Evolutionary conservation across 2,113 vertebrate species (phyloP).

Genomic region (Zosterops japonicus): DNA sequence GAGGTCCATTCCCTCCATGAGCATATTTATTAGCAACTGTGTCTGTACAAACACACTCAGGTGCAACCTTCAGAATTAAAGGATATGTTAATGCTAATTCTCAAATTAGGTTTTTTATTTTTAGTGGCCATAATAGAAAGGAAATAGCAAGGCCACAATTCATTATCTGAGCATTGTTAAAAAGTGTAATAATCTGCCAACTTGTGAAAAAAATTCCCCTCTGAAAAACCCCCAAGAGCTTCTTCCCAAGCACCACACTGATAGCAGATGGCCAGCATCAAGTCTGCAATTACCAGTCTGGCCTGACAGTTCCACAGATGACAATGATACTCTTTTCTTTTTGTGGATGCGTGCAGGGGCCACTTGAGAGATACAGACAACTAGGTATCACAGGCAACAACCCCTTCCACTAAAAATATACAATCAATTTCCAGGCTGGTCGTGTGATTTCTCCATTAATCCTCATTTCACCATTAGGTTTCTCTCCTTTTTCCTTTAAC

Average conservation of each 20-base stretch:
- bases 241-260: neutral
- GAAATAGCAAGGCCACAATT: neutral
- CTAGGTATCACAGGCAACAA: neutral
- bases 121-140: neutral
- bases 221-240: neutral
- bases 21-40: neutral
- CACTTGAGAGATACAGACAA: neutral
- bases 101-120: neutral
- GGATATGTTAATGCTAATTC: neutral
- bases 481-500: neutral
- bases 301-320: neutral
- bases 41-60: neutral
- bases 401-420: neutral
- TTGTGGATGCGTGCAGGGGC: neutral
- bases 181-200: neutral
- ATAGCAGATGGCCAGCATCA: slow-evolving; percentile 28
- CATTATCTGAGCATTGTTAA: neutral
- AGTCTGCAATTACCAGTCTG: neutral
- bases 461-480: neutral
- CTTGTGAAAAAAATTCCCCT: neutral
- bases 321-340: neutral
- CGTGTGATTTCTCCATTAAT: neutral
- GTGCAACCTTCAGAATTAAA: neutral
- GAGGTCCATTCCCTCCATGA: neutral
- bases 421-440: neutral